Base-by-base conservation (phyloP, 2,797 vertebrate genomes). In the Agapornis canus region DNA sequence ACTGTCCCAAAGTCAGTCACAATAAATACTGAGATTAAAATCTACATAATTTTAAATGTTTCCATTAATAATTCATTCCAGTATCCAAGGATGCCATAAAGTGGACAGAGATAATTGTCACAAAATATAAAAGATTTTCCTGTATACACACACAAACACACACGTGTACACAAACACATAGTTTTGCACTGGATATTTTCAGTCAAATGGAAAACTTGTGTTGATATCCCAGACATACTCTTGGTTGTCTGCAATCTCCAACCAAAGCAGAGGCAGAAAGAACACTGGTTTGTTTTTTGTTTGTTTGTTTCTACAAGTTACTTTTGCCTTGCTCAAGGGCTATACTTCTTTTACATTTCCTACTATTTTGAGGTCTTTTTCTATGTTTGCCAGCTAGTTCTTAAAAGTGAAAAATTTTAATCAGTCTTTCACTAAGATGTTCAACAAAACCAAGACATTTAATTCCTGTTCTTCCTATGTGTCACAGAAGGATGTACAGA, bases 1-100 rank as follows among this genome's bases (percentile, higher is more conserved):
- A 82, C 92, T 78, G 43, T 85, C 82, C 73, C 83, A 76, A 63
- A 94, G 73, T 76, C 85, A 89, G 27, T 57, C 12, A 5, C 68
- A 45, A 64, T 32, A 95, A 94, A 93, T 35, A 76, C 43, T 81
- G 63, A 51, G 83, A 87, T 94, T 88, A 80, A 47, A 94, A 94
- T 87, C 86, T 84, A 43, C 59, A 48, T 60, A 82, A 93, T 66
- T 79, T 87, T 61, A 91, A 82, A 95, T 71, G 51, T 75, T 95
- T 92, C 78, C 14, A 6, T 77, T 65, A 57, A 20, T 16, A 54
- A 82, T 92, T 95, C 60, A 80, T 81, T 93, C 60, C 43, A 66
- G 11, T n/a, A 47, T 94, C 95, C 51, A 89, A 79, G 87, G 15
- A 76, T 84, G 60, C 25, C 35, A 71, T 93, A 65, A 95, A 70